Conservation (phyloP, 92 coral and sea anemone species). For the Zoanthus gigantus region DNA sequence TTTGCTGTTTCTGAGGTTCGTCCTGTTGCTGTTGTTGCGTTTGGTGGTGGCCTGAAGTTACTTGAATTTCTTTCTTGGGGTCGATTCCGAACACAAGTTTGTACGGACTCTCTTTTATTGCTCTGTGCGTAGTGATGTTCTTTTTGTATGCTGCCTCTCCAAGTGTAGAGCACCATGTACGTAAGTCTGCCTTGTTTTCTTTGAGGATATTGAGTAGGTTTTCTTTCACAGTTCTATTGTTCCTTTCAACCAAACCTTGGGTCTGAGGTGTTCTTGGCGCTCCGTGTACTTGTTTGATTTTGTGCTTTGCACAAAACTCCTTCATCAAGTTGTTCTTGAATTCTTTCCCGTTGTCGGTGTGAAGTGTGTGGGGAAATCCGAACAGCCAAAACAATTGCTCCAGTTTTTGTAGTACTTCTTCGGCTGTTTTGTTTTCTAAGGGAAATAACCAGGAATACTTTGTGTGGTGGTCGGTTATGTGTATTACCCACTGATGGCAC, state of each 20-base stretch:
- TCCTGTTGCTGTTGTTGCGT: slow-evolving; percentile 31
- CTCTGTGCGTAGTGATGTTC: slow-evolving; percentile 48
- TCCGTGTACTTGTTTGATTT: slow-evolving; percentile 42
- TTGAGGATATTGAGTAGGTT: slow-evolving; percentile 44
- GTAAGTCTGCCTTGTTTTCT: slow-evolving; percentile 42
- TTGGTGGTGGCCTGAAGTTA: slow-evolving; percentile 33
- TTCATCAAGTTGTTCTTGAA: slow-evolving; percentile 7
- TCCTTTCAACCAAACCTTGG: slow-evolving; percentile 57
- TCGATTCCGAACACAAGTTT: slow-evolving; percentile 55
- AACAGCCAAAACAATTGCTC: slow-evolving; percentile 3
- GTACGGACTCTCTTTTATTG: slow-evolving; percentile 38
- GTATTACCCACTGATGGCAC: slow-evolving; percentile 13
- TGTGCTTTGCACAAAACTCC: slow-evolving; percentile 6
- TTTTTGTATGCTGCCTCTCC: slow-evolving; percentile 50
- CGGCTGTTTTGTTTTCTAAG: slow-evolving; percentile 24
- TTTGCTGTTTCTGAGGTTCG: slow-evolving; percentile 8
- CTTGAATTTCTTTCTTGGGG: slow-evolving; percentile 44
- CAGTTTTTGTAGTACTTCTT: slow-evolving; percentile 7
- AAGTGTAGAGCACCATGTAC: slow-evolving; percentile 48
- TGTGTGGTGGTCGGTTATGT: slow-evolving; percentile 20
- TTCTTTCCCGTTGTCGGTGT: slow-evolving; percentile 26
- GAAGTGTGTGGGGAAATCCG: slow-evolving; percentile 16
- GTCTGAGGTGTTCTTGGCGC: slow-evolving; percentile 53
- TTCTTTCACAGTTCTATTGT: slow-evolving; percentile 57
- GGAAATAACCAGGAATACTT: slow-evolving; percentile 27